Conservation (phyloP, 2,113 vertebrate species). For the Nicator chloris region DNA sequence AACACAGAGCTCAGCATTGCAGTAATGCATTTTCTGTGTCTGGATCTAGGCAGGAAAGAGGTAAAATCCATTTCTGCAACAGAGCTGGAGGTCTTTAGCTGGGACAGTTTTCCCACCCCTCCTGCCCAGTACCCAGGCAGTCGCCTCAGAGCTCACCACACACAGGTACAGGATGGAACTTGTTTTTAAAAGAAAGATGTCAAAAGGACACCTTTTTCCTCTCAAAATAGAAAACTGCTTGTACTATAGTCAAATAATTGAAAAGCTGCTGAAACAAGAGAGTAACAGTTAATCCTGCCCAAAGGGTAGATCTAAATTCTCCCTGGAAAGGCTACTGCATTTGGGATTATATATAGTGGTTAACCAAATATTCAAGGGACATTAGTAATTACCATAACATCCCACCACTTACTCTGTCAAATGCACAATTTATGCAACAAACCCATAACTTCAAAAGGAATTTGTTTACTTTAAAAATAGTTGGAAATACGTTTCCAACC, state of each 20-base stretch:
- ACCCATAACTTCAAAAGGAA: constrained; percentile 54
- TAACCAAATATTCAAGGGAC: constrained; percentile 73
- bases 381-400: constrained; percentile 70
- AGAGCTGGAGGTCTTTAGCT: not conserved
- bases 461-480: constrained; percentile 63
- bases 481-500: constrained; percentile 63
- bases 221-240: constrained; percentile 61
- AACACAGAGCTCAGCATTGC: not conserved
- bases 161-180: not conserved
- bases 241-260: constrained; percentile 65
- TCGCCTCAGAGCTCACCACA: not conserved
- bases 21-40: not conserved
- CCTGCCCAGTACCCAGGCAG: not conserved
- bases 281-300: constrained; percentile 70
- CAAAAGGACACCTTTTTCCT: constrained; percentile 1
- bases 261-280: constrained; percentile 70
- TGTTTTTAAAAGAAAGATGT: not conserved
- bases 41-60: not conserved
- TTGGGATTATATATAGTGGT: constrained; percentile 63
- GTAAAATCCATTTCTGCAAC: not conserved
- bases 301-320: constrained; percentile 70
- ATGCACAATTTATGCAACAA: constrained; percentile 67
- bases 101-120: not conserved
- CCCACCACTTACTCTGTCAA: constrained; percentile 67
- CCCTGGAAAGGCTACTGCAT: constrained; percentile 61